Evolutionary conservation across 2,113 vertebrate species (phyloP), one percentile per base, ranked within the genome.

Genomic region (Pterocles burchelli): DNA sequence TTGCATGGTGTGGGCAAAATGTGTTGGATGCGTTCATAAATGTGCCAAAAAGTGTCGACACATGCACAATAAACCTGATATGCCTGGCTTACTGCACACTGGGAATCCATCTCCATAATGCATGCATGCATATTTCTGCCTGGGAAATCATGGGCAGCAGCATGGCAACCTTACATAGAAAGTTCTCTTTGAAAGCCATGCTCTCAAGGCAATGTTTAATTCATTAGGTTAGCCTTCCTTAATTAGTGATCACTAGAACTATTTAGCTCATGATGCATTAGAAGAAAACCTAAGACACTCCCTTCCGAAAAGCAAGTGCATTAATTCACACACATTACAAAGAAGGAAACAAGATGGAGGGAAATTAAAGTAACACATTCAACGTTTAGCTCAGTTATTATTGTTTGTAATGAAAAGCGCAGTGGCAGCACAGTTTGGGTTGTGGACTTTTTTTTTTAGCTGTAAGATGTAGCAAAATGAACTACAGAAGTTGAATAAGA

Each of bases 81-180:
- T 96, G 95, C 96, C 96, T 95, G 93, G 84, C 94, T 97, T 96
- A 41, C 95, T 96, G 94, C 95, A 93, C 96, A 75, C 95, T 97
- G 95, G 95, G 96, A 97, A 95, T 95, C 95, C 91, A 65, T 72
- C 95, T 95, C 82, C 84, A 96, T 95, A 85, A 96, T 96, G 89
- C 91, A 95, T 93, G 86, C 86, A 75, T 78, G 95, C 95, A 97
- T 96, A 97, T 92, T 97, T 97, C 86, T 95, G 84, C 70, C 94
- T 95, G 93, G 94, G 96, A 97, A 96, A 95, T 96, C 93, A 91
- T 96, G 95, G 94, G 45, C 2, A 91, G 95, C 96, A 95, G 93
- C 96, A 54, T 92, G 95, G 96, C 96, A 97, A 96, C 94, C 87
- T 80, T 89, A 91, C 52, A 85, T 14, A 95, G 94, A 72, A 93